phyloP scores from a whole-genome alignment of 1,140 invertebrate species.

The Penaeus japonicus region DNA sequence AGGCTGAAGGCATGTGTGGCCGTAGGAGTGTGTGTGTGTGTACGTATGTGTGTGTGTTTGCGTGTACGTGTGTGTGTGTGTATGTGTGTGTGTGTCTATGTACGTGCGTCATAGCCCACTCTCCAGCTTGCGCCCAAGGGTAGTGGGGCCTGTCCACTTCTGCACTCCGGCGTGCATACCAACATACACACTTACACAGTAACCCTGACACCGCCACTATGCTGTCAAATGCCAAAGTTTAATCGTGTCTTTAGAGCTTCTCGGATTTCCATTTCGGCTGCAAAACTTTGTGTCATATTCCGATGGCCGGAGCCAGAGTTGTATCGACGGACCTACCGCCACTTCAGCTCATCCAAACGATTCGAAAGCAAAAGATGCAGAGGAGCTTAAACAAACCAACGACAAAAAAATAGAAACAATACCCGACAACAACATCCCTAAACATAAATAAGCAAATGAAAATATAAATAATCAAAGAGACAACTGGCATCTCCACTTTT shows the following conservation, averaged over 20 bases:
- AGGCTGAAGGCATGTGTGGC: not conserved
- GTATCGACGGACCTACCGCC: no score
- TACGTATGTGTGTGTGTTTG: not conserved
- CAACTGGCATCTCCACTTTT: no score
- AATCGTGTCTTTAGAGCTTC: not conserved
- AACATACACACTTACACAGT: slow-evolving; percentile 1
- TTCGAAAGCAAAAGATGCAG: no score
- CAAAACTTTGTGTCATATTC: no score
- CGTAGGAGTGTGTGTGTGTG: not conserved
- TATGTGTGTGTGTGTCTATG: not conserved
- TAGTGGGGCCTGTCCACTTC: not conserved
- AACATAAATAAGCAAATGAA: no score
- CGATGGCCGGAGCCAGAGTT: no score
- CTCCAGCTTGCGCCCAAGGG: not conserved
- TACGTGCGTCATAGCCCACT: slow-evolving; percentile 32
- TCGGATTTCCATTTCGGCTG: no score
- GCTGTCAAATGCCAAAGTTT: not conserved
- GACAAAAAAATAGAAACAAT: no score
- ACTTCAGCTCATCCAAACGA: no score
- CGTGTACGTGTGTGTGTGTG: not conserved
- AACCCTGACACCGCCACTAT: not conserved
- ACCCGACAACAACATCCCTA: no score
- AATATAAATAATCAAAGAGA: no score
- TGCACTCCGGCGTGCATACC: not conserved
- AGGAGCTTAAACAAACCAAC: no score